Percentiles rank a stretch among this genome's conserved stretches.
Conservation (phyloP, 1,140 invertebrate genomes). For the Drosophila auraria region DNA sequence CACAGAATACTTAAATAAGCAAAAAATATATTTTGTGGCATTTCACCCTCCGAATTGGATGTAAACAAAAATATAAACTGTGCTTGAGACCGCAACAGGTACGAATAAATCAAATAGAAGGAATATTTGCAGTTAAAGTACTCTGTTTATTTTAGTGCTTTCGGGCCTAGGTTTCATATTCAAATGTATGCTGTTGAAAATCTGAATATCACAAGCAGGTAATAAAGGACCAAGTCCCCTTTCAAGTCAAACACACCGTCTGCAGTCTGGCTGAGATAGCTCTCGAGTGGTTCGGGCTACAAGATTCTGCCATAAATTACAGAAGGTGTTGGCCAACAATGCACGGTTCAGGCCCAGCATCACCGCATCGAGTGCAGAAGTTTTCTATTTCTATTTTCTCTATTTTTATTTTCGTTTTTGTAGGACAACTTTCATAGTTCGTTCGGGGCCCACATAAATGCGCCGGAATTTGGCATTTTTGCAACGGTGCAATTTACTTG, state of each 20-base stretch:
- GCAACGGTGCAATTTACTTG: conserved; percentile 48
- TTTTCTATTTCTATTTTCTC: conserved; percentile 14
- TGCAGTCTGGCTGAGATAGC: conserved; percentile 26
- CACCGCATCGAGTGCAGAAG: conserved; percentile 36
- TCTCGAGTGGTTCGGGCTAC: conserved; percentile 27
- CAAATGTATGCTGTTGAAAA: conserved; percentile 12
- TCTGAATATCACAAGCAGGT: conserved; percentile 15
- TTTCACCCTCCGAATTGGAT: not conserved
- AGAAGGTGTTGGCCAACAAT: conserved; percentile 45
- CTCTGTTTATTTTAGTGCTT: conserved; percentile 13
- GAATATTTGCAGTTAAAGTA: not conserved
- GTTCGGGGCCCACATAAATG: conserved; percentile 42
- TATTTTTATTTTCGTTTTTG: conserved; percentile 30
- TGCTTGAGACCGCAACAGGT: conserved; percentile 6
- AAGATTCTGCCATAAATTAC: conserved; percentile 43
- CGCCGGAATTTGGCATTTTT: conserved; percentile 53
- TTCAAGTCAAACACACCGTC: not conserved
- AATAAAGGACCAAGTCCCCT: not conserved
- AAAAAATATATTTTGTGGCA: not conserved
- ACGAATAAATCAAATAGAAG: conserved; percentile 8
- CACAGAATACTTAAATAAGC: not conserved
- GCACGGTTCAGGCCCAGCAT: conserved; percentile 33
- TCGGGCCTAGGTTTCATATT: not conserved
- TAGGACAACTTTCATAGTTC: conserved; percentile 31
- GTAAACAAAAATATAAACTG: conserved; percentile 10